A percentile compares a stretch with the other conserved stretches of the same genome.
phyloP scores from a whole-genome alignment of 2,888 invertebrate genomes.

The Blastobasis adustella region DNA sequence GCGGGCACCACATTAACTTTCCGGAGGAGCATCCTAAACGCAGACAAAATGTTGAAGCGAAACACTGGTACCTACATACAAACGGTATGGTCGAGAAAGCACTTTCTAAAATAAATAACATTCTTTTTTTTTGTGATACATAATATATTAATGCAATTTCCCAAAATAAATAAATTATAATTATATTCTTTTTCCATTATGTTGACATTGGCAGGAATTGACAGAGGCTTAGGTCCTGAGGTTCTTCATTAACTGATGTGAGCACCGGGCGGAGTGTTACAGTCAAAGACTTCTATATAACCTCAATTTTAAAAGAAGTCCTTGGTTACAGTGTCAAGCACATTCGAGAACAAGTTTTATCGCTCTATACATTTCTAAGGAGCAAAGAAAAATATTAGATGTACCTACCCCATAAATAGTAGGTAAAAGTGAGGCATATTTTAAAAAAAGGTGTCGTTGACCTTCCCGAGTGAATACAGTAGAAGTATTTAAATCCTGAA shows the following conservation, averaged over 20 bases:
- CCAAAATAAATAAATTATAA: conserved; percentile 38
- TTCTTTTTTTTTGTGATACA: conserved; percentile 19
- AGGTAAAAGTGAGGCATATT: no score
- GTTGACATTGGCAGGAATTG: conserved; percentile 41
- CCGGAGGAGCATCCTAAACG: conserved; percentile 8
- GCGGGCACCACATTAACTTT: no score
- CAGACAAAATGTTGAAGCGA: conserved; percentile 35
- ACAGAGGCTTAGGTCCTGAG: conserved; percentile 33
- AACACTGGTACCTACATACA: conserved; percentile 46
- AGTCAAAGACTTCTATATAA: no score
- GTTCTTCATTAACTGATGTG: conserved; percentile 30
- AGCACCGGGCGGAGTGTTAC: conserved; percentile 20
- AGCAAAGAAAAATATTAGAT: no score
- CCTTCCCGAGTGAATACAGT: no score
- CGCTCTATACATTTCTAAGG: no score
- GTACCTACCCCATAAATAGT: no score
- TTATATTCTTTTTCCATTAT: conserved; percentile 24
- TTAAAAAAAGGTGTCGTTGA: no score
- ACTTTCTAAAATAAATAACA: conserved; percentile 40
- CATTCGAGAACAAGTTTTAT: no score
- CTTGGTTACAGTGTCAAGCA: no score
- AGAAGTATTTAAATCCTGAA: no score
- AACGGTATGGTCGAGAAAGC: conserved; percentile 29
- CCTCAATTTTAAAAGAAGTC: no score
- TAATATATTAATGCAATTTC: conserved; percentile 1